phyloP scores from a whole-genome alignment of 2,888 invertebrate genomes.

The Hydroisotoma schaefferi region DNA sequence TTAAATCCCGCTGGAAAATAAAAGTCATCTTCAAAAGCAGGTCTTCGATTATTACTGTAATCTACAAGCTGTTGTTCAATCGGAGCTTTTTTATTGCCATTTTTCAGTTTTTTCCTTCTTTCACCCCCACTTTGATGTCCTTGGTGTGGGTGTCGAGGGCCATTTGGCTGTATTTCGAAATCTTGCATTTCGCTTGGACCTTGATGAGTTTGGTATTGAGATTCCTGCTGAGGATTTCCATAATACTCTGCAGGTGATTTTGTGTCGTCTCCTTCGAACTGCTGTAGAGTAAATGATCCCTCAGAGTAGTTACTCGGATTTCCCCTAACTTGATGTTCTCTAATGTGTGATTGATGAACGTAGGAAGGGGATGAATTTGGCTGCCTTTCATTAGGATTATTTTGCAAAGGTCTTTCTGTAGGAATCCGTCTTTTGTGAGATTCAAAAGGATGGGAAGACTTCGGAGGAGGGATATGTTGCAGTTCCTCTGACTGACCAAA shows the following conservation, averaged over 20 bases:
- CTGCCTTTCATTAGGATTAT: not conserved
- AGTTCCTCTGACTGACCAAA: not conserved
- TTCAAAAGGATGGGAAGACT: conserved; percentile 26
- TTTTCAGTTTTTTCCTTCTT: conserved; percentile 2
- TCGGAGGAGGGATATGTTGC: not conserved
- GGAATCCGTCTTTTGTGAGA: conserved; percentile 12
- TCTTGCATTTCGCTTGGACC: not conserved
- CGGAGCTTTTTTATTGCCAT: not conserved
- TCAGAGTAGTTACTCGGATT: not conserved
- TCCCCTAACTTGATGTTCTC: too few species aligned
- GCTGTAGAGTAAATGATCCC: not conserved
- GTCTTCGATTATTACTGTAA: not conserved
- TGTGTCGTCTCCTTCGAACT: not conserved
- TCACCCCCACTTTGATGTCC: not conserved
- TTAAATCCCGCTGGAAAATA: conserved; percentile 41
- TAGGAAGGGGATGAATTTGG: not conserved
- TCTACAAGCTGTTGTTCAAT: not conserved
- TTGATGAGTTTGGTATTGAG: too few species aligned
- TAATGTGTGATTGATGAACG: too few species aligned
- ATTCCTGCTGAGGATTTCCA: not conserved
- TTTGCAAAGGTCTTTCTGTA: not conserved
- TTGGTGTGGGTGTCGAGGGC: not conserved
- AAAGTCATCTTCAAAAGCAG: conserved; percentile 31
- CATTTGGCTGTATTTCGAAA: not conserved
- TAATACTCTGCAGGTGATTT: not conserved